A percentile compares a stretch with the other conserved stretches of the same genome.
These are phyloP conservation scores for Argyra leucocephala DNA, from an alignment of 2,888 invertebrate species.

Conservation along the genomic window DNA sequence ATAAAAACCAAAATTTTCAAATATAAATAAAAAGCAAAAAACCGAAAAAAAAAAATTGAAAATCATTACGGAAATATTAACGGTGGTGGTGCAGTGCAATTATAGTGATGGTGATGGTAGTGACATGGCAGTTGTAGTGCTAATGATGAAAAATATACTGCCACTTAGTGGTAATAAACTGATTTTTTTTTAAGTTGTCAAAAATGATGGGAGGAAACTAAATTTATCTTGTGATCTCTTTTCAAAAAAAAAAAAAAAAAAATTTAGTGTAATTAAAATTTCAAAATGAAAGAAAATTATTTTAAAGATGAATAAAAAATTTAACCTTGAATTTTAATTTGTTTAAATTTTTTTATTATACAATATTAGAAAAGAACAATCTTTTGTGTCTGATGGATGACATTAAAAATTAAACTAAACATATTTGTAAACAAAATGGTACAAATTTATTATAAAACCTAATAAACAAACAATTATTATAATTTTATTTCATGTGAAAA, in stretches of 20 bases:
- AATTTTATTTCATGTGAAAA: not conserved
- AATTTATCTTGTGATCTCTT: not conserved
- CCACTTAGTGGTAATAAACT: not conserved
- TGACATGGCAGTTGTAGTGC: too few species aligned
- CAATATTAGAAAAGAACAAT: not conserved
- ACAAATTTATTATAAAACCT: not conserved
- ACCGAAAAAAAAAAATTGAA: too few species aligned
- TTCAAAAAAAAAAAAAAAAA: not conserved
- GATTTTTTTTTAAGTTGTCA: not conserved
- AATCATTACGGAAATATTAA: not conserved
- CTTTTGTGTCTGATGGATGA: not conserved
- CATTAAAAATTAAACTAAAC: not conserved
- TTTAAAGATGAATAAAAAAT: not conserved
- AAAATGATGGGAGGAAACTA: not conserved
- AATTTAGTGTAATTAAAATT: not conserved
- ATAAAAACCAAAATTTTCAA: too few species aligned
- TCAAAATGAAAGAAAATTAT: too few species aligned
- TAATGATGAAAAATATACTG: not conserved
- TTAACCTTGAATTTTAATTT: not conserved
- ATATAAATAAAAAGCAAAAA: too few species aligned
- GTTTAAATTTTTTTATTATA: not conserved
- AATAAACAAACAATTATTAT: too few species aligned
- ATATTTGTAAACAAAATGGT: constrained; percentile 3
- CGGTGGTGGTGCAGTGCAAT: too few species aligned
- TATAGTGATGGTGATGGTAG: too few species aligned